Base-by-base conservation (phyloP, 2,797 vertebrate species). In the Spinus pinus region DNA sequence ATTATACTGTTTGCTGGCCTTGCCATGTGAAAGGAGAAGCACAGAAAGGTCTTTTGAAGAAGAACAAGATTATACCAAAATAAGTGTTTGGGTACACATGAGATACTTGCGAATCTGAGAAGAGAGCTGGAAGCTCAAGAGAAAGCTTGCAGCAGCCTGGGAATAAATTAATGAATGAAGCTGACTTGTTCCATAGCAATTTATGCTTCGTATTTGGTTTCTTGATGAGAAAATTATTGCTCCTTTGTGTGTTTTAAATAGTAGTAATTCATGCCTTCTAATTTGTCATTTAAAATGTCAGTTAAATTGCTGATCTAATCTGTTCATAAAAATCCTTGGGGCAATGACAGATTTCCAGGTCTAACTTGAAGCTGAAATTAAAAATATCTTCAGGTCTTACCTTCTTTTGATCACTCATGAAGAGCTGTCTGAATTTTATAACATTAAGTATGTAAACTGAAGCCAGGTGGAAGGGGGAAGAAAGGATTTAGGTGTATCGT, bases 261-360 rank as follows among this genome's bases (percentile, higher is more conserved):
- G 41, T 62, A 62, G 31, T 75, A 81, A 90, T 88, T 90, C 6
- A 1, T 47, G 21, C 19, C 22, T 67, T 72, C 50, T 67, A 77
- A 64, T 91, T 86, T 90, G 60, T 93, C 57, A 93, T 88, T 81
- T 79, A 67, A 47, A 54, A 69, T 91, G 71, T 66, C 75, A 92
- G 77, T 87, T 82, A 91, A 87, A 89, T 96, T 92, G 81, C 79
- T 83, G 72, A 93, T 88, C 69, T 91, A 86, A 92, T 93, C 86
- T 71, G 20, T 78, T 92, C 50, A 20, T 88, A 62, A 81, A 87
- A 94, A n/a, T 86, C 72, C 47, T 78, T 89, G 69, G 67, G 35
- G 88, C 81, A 89, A 41, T 83, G 69, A 88, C 61, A 83, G 61
- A 46, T 94, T 89, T 95, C 35, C 81, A 69, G 54, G 28, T 89